Evolutionary conservation across 1,140 invertebrate genomes (phyloP).

Genomic region (Monomorium pharaonis): DNA sequence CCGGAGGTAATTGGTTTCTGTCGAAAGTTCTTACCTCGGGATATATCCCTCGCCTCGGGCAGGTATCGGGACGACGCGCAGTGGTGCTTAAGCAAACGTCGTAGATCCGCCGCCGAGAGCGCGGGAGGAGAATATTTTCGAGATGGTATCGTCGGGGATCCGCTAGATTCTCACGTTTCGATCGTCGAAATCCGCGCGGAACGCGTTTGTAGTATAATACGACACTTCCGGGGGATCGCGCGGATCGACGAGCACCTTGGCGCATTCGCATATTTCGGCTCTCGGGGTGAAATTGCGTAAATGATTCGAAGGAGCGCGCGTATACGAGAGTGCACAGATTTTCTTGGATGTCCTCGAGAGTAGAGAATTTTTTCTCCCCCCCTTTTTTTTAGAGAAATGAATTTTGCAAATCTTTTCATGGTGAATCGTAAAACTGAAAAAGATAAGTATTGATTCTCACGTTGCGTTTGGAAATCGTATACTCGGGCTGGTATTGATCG

Average conservation of each 20-base stretch:
- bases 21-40: slow-evolving; percentile 32
- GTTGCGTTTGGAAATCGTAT: neutral
- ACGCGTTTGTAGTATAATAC: neutral
- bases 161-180: neutral
- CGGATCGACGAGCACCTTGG: neutral
- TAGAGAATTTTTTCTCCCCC: neutral
- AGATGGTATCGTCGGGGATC: neutral
- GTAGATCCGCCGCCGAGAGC: neutral
- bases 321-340: neutral
- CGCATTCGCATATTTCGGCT: neutral
- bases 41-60: neutral
- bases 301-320: too few species aligned
- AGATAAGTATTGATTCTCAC: neutral
- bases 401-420: neutral
- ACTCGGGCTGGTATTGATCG: too few species aligned
- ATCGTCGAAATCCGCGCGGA: neutral
- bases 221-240: neutral
- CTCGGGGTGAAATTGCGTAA: neutral
- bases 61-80: slow-evolving; percentile 18
- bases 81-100: neutral
- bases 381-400: too few species aligned
- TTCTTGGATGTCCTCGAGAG: neutral
- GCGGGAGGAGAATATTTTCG: neutral
- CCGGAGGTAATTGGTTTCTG: slow-evolving; percentile 47
- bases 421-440: neutral